These are phyloP conservation scores for Drosophila murphyi DNA, from an alignment of 1,140 invertebrate genomes.

Conservation along the genomic window DNA sequence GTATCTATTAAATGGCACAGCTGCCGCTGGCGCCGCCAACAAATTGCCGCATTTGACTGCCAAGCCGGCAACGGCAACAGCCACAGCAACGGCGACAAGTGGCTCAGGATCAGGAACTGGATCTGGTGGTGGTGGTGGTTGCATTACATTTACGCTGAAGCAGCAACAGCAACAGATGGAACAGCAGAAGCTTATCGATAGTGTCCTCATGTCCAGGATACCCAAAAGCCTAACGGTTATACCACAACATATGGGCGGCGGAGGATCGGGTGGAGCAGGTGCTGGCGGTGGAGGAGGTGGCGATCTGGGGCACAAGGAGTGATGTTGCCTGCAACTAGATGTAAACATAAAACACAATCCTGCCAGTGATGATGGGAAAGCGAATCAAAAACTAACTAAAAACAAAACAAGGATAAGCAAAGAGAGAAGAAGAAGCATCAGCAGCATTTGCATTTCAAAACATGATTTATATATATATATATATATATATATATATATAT, in stretches of 20 bases:
- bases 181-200: slow-evolving; percentile 75
- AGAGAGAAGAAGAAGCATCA: neutral
- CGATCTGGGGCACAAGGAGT: slow-evolving; percentile 18
- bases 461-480: neutral
- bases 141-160: slow-evolving; percentile 46
- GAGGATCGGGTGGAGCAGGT: neutral
- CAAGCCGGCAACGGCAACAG: slow-evolving; percentile 63
- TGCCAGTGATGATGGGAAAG: slow-evolving; percentile 37
- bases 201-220: slow-evolving; percentile 88
- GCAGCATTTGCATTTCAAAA: slow-evolving; percentile 30
- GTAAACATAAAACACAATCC: slow-evolving; percentile 21
- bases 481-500: slow-evolving; percentile 15
- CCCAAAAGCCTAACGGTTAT: slow-evolving; percentile 91
- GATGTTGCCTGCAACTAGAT: slow-evolving; percentile 6
- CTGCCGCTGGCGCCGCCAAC: slow-evolving; percentile 13
- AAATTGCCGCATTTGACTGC: slow-evolving; percentile 70
- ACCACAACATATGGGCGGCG: slow-evolving; percentile 85
- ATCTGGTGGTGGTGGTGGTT: slow-evolving; percentile 1
- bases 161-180: slow-evolving; percentile 67
- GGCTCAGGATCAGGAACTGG: neutral
- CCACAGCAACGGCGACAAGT: neutral
- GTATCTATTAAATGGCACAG: slow-evolving; percentile 65
- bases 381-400: slow-evolving; percentile 13
- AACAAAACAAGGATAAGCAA: slow-evolving; percentile 19
- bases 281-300: neutral